Evolutionary conservation across 2,113 vertebrate genomes (phyloP), one percentile per base, ranked within the genome.

Genomic region (Mirounga angustirostris): DNA sequence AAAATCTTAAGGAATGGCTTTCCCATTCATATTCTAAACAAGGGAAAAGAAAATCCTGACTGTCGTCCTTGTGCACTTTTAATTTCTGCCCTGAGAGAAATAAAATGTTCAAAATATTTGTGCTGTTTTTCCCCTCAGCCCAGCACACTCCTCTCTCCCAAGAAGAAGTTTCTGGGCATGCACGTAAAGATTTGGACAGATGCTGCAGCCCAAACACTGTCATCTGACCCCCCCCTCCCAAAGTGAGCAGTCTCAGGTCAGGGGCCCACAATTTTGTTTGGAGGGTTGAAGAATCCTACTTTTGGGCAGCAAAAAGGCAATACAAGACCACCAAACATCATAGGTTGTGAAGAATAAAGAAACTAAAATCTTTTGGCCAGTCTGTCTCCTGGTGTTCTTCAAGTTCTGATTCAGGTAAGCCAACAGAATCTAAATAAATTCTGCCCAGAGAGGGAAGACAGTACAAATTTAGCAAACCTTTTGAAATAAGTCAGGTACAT

Each of bases 401-500:
- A 90, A 76, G 81, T 92, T 95, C 76, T 97, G 74, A 76, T 73
- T 89, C 46, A 54, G 11, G 8, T 33, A 93, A 97, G 81, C 76
- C 36, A 84, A 94, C 11, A 67, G 80, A 88, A 54, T 88, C 83
- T 92, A 96, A 94, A 87, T 91, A 84, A 95, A 40, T 40, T 85
- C 84, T 97, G 2, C 63, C 71, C 43, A 65, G 59, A 73, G 50
- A 81, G 5, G 9, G 26, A 95, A 95, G 81, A 91, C 69, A 92
- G 69, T 40, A 94, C 80, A 90, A 71, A 94, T 63, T 96, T 81
- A 84, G n/a, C 61, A 73, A 84, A 79, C 54, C 71, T 96, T 88
- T 94, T 87, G 83, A 94, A 94, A 96, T 65, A 89, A 95, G 89
- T 91, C 84, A 94, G 65, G 87, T 94, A 78, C 93, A 97, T 93